Conservation (phyloP, 2,797 vertebrate genomes). For the Trachops cirrhosus region DNA sequence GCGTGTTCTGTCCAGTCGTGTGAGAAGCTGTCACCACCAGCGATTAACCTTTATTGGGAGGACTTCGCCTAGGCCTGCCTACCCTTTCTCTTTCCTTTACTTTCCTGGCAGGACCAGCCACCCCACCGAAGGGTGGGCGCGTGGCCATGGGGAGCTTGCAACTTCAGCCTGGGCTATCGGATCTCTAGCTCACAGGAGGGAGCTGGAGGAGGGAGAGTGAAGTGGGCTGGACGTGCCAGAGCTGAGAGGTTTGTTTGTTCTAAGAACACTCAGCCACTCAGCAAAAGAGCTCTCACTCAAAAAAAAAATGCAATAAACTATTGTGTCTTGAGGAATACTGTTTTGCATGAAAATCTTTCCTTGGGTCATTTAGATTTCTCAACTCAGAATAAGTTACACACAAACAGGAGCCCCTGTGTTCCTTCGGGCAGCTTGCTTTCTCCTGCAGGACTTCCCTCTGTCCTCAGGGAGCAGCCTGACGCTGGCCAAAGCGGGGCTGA, state of each 20-base stretch:
- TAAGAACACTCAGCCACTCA: neutral
- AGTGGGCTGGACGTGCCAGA: neutral
- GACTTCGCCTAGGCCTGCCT: constrained; percentile 62
- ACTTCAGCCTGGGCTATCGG: constrained; percentile 39
- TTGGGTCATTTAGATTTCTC: neutral
- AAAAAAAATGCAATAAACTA: neutral
- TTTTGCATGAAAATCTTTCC: constrained; percentile 49
- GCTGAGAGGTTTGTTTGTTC: neutral
- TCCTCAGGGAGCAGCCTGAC: neutral
- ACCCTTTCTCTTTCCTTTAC: neutral
- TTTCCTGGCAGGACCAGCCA: neutral
- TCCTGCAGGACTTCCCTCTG: neutral
- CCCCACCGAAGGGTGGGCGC: neutral
- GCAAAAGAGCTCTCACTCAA: neutral
- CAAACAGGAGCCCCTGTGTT: neutral
- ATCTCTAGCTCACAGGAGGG: neutral
- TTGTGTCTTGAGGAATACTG: neutral
- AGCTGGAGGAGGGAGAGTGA: neutral
- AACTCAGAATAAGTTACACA: neutral
- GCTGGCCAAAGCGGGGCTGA: neutral
- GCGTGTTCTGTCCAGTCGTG: constrained; percentile 73
- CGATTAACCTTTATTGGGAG: constrained; percentile 72
- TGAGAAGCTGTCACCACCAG: constrained; percentile 76
- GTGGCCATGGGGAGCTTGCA: neutral
- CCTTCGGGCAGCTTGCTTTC: neutral